Base-by-base conservation (phyloP, 1,140 invertebrate genomes). In the Drosophila biarmipes region DNA sequence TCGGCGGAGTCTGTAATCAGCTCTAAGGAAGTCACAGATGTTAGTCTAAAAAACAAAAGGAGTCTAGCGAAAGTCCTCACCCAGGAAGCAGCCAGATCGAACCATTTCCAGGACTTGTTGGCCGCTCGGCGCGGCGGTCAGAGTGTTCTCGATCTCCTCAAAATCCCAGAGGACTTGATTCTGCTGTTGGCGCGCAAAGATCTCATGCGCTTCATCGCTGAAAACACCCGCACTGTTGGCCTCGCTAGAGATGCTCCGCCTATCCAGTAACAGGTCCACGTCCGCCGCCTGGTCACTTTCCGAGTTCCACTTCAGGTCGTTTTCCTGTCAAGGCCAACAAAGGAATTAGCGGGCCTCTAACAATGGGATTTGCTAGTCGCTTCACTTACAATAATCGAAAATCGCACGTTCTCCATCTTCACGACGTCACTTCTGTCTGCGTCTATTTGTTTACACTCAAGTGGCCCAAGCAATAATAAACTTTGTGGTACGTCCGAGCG, bases 171-270 rank as follows among this genome's bases (percentile, higher is more conserved):
- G 85, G 42, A 92, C 87, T 53, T 93, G 82, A 38, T 90, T 78
- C 29, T 90, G 84, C 45, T 89, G 82, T 24, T 92, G 67, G n/a
- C 73, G 62, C 38, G 85, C 57, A 27, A 85, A 69, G 37, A 87
- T 84, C 73, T 89, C 87, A 69, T 92, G 71, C 17, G 91, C 73
- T 85, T 92, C 82, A 53, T 90, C 77, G 49, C 86, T 92, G 8
- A 91, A 86, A 14, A 93, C 73, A 55, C 92, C 64, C 75, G 92
- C 69, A 54, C 92, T 63, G 58, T 89, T 84, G 79, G 90, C 79
- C 91, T 94, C 93, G 64, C 93, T 93, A 8, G 93, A 93, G 45
- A 93, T 93, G 73, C 93, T 93, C 38, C 90, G 86, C 54, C 84
- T 90, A 49, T 91, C 89, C 61, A 77, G 81, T 31, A 91, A 72